Evolutionary conservation across 1,140 invertebrate genomes (phyloP), one percentile per base, ranked within the genome.

Genomic region (Cheumatopsyche charites): DNA sequence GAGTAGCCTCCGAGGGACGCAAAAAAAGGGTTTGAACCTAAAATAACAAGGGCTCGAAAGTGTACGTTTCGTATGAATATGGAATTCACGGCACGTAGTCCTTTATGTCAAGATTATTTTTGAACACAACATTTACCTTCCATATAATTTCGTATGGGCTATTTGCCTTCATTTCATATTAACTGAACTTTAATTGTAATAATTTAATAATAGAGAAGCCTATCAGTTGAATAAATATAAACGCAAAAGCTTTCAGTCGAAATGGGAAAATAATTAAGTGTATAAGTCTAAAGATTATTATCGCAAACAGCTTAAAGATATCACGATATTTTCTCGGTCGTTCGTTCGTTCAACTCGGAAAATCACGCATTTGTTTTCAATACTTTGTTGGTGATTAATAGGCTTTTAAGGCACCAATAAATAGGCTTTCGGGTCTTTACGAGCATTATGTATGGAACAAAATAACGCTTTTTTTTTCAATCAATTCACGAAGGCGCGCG

Each of bases 91-190:
- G 23, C 55, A 58, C 55, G 55, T 58, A 58, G 19, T 58, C 55
- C 21, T 58, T 58, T 58, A 58, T 58, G 55, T 58, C 23, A 19
- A 58, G 55, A 58, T 58, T 58, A 58, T 58, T 58, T 58, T 58
- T 26, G 55, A 58, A 58, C 55, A 58, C 21, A 58, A 58, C 55
- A 58, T 58, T 58, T 58, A 58, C 55, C 21, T 58, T 58, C 13
- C 4, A 13, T 19, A 19, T 58, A 58, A 58, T 58, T 3, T 58
- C 25, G 19, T 58, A 21, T 11, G 55, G 23, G 17, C 55, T 21
- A 58, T 58, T 58, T 23, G 19, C 55, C n/a, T 58, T 23, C 43
- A 3, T 47, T 47, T 3, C 2, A 2, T n/a, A 15, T 47, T 47
- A 9, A 3, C 29, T 3, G 29, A 36, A 36, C 29, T 4, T 36